These are phyloP conservation scores for Liodrosophila aerea DNA, from an alignment of 2,888 invertebrate genomes.

Conservation along the genomic window DNA sequence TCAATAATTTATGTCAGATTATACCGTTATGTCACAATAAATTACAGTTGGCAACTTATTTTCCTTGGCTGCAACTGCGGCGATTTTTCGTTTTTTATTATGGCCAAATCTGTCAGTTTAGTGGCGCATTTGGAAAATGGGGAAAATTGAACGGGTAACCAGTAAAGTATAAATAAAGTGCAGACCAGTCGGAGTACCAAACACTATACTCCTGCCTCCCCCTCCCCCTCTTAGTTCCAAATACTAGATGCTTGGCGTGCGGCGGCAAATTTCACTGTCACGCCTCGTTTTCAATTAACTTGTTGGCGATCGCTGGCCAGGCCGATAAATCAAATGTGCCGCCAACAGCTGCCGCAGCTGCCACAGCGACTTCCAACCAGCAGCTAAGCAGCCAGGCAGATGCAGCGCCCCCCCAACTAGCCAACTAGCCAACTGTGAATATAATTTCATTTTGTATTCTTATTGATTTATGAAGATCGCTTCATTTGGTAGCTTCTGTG, in stretches of 20 bases:
- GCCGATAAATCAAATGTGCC: constrained; percentile 68
- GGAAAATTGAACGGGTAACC: constrained; percentile 42
- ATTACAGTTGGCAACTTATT: constrained; percentile 81
- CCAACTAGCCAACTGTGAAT: neutral
- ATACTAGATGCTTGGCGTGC: constrained; percentile 52
- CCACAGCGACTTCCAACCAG: neutral
- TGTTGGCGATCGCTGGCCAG: constrained; percentile 65
- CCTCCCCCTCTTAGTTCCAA: neutral
- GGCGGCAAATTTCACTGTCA: constrained; percentile 77
- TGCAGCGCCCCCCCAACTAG: neutral
- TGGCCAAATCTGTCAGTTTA: constrained; percentile 79
- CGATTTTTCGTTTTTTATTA: constrained; percentile 64
- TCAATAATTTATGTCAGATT: constrained; percentile 82
- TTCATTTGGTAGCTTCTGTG: constrained; percentile 55
- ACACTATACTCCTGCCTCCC: neutral
- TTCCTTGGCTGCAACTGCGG: constrained; percentile 48
- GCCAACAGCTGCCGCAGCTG: constrained; percentile 26
- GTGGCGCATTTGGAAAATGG: constrained; percentile 75
- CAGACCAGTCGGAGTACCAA: constrained; percentile 5
- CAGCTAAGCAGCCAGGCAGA: too few relatives aligned
- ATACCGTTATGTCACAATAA: constrained; percentile 81
- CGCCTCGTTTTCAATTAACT: constrained; percentile 75
- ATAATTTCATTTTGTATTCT: constrained; percentile 5
- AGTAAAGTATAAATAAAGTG: constrained; percentile 23
- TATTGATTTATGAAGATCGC: constrained; percentile 73